Base-by-base conservation (phyloP, 2,888 invertebrate genomes). In the Eilema sororculum region DNA sequence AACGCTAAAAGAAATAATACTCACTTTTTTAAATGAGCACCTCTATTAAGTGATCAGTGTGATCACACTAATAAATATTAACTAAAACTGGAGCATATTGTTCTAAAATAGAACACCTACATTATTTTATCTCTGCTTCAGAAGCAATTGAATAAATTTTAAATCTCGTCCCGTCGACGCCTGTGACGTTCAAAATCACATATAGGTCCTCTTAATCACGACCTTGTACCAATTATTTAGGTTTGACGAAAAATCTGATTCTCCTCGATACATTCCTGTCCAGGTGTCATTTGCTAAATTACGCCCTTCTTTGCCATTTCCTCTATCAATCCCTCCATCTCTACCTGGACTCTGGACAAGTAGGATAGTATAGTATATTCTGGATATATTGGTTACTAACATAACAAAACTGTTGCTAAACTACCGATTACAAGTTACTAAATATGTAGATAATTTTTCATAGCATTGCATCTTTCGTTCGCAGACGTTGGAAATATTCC, bases 171-270 rank as follows among this genome's bases (percentile, higher is more conserved):
- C 81, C 79, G 62, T 24, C 79, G 89, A 79, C 89, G 89, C 90
- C 87, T 80, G 84, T 89, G 87, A 87, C 90, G 87, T 82, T 72
- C 84, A 84, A 85, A 84, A 85, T 86, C 88, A 85, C 76, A 79
- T 81, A 80, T 85, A 80, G 16, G 61, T 33, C 37, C 13, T 37
- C 12, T 6, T 33, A 0, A 37, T 37, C 12, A 37, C 12, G 2
- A 37, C 33, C 33, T 37, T 37, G 33, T 37, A 0, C 33, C 33
- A 37, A 37, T 37, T 12, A 37, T 37, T 37, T 37, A 5, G 33
- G 33, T 0, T 37, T 12, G 12, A 1, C 3, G 12, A 10, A 37
- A 37, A 37, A 37, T 37, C 0, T 12, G 12, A 37, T 0, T 37
- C 12, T 37, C 12, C 33, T 37, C 33, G 5, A 37, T 37, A 37